Evolutionary conservation across 2,888 invertebrate species (phyloP).

Genomic region (Polydrusus cervinus): DNA sequence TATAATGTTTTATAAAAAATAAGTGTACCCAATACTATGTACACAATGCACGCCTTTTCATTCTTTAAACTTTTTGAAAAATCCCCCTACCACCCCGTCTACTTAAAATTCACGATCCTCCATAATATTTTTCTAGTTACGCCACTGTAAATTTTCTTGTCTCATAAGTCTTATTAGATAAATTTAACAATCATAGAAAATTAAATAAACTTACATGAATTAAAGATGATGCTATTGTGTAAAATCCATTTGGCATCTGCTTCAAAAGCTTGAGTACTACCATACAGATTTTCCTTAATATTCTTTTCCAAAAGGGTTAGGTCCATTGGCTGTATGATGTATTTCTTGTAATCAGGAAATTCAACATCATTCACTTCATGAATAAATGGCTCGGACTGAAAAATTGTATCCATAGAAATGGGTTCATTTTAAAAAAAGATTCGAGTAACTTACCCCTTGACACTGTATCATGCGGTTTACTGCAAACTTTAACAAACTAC

Average conservation of each 20-base stretch:
- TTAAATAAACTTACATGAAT: slow-evolving; percentile 80
- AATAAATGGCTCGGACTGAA: slow-evolving; percentile 85
- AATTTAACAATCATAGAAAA: no score
- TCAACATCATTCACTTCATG: slow-evolving; percentile 81
- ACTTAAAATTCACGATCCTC: no score
- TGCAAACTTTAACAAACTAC: slow-evolving; percentile 85
- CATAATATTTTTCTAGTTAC: no score
- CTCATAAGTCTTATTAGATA: no score
- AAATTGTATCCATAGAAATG: slow-evolving; percentile 54
- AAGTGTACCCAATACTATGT: no score
- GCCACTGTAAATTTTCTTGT: no score
- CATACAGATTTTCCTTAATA: slow-evolving; percentile 84
- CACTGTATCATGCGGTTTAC: slow-evolving; percentile 86
- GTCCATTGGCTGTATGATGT: slow-evolving; percentile 92
- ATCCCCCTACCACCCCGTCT: no score
- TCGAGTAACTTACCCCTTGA: slow-evolving; percentile 79
- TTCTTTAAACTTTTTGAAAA: no score
- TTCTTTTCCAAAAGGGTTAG: slow-evolving; percentile 84
- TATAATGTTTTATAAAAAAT: no score
- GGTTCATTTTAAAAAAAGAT: background rate
- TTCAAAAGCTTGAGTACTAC: slow-evolving; percentile 91
- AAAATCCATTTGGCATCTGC: slow-evolving; percentile 95
- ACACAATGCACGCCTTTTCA: no score
- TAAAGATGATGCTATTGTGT: slow-evolving; percentile 93
- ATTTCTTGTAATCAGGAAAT: slow-evolving; percentile 86